A percentile compares a stretch with the other conserved stretches of the same genome.
phyloP scores from a whole-genome alignment of 2,113 vertebrate species.

The Typhlomys cinereus region DNA sequence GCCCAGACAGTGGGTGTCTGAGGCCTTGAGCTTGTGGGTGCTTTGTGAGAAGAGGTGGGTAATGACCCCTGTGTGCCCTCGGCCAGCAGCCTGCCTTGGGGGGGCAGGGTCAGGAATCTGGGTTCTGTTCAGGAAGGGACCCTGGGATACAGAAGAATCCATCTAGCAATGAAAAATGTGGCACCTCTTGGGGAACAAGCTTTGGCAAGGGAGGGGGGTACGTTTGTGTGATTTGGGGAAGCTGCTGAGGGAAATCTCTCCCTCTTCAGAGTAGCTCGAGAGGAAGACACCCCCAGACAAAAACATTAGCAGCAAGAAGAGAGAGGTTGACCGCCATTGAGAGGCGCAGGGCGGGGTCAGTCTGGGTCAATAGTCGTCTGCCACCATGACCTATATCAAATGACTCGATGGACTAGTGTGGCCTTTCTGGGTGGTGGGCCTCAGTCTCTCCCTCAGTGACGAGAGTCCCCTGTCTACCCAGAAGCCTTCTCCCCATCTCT shows the following conservation, averaged over 20 bases:
- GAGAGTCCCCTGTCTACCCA: accelerated
- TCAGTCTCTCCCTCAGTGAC: neutral
- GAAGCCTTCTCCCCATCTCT: neutral
- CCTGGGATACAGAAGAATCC: neutral
- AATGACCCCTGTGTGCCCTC: neutral
- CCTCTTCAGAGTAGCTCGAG: neutral
- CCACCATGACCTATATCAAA: neutral
- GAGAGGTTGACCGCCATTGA: accelerated
- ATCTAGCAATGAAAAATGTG: accelerated
- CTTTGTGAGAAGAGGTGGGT: neutral
- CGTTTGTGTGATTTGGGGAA: neutral
- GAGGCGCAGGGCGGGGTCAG: too few species aligned
- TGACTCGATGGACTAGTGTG: too few species aligned
- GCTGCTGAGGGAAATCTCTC: too few species aligned
- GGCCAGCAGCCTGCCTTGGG: neutral
- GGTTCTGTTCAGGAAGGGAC: neutral
- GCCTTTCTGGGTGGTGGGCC: neutral
- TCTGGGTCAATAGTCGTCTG: too few species aligned
- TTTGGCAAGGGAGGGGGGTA: neutral
- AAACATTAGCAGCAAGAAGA: too few species aligned
- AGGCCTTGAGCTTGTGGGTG: neutral
- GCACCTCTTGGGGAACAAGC: neutral
- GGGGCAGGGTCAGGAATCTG: neutral
- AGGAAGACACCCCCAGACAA: neutral
- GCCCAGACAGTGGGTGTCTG: neutral